A percentile compares a stretch with the other conserved stretches of the same genome.
These are phyloP conservation scores for Hippocampus mohnikei DNA, from an alignment of 2,113 vertebrate species.

Conservation along the genomic window DNA sequence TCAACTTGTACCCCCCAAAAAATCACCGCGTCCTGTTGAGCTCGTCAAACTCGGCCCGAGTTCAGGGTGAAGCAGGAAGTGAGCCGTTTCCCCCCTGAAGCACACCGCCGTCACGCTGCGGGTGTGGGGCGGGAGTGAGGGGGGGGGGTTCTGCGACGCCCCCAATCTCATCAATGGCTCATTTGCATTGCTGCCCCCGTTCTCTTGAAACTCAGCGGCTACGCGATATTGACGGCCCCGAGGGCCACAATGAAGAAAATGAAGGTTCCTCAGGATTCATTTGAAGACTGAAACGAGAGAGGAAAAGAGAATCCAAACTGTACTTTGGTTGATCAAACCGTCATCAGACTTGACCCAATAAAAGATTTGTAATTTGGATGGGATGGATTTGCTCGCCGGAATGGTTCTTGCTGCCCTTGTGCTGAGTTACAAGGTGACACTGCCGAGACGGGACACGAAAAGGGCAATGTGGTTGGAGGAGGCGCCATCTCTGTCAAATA, in stretches of 20 bases:
- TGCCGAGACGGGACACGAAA: slow-evolving; percentile 4
- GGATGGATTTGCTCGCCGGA: slow-evolving; percentile 32
- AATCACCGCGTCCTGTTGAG: slow-evolving; percentile 43
- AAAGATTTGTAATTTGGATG: slow-evolving; percentile 15
- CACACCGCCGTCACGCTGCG: slow-evolving; percentile 17
- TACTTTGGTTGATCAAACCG: slow-evolving; percentile 21
- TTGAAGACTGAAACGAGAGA: slow-evolving; percentile 27
- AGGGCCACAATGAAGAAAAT: slow-evolving; percentile 17
- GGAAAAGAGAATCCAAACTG: slow-evolving; percentile 23
- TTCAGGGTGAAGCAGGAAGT: slow-evolving; percentile 33
- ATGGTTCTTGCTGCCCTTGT: slow-evolving; percentile 33
- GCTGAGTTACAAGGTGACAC: slow-evolving; percentile 17
- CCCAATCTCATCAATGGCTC: slow-evolving; percentile 6
- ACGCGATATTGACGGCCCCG: slow-evolving; percentile 30
- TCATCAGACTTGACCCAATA: slow-evolving; percentile 32
- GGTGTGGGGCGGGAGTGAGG: not conserved
- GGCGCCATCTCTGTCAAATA: slow-evolving; percentile 17
- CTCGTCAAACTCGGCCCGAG: slow-evolving; percentile 27
- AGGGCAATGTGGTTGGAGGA: slow-evolving; percentile 2
- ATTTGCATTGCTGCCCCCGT: not conserved
- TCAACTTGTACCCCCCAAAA: slow-evolving; percentile 45
- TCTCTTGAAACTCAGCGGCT: slow-evolving; percentile 25
- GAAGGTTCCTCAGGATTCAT: slow-evolving; percentile 15
- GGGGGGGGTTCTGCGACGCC: not conserved
- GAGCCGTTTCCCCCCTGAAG: slow-evolving; percentile 25